phyloP scores from a whole-genome alignment of 1,140 invertebrate species.

The Periplaneta americana region DNA sequence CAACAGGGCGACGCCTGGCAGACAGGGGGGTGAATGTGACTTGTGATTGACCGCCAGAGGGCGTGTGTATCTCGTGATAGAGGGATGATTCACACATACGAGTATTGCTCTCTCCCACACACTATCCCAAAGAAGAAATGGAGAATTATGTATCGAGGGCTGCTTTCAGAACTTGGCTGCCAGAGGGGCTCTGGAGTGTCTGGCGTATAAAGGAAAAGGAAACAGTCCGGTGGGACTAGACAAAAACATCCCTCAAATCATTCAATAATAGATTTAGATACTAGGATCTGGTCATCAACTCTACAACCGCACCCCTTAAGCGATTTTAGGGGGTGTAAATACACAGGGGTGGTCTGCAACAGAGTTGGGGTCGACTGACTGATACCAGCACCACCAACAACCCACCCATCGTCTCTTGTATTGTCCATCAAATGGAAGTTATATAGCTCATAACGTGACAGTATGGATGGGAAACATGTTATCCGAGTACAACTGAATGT shows the following conservation, averaged over 20 bases:
- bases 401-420: neutral
- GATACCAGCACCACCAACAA: neutral
- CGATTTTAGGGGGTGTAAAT: neutral
- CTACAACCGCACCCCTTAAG: slow-evolving; percentile 1
- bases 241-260: slow-evolving; percentile 10
- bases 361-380: neutral
- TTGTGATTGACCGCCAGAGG: slow-evolving; percentile 7
- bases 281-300: slow-evolving; percentile 2
- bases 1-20: neutral
- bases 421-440: neutral
- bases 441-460: neutral
- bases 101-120: neutral
- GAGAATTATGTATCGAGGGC: neutral
- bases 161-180: neutral
- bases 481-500: no score
- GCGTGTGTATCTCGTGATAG: neutral
- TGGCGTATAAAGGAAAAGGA: neutral
- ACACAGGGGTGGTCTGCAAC: neutral
- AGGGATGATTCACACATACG: slow-evolving; percentile 1
- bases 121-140: neutral
- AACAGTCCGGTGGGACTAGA: neutral
- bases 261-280: slow-evolving; percentile 10
- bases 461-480: no score
- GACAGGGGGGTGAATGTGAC: neutral
- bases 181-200: neutral